Evolutionary conservation across 2,113 vertebrate species (phyloP).

Genomic region (Charadrius vociferus): DNA sequence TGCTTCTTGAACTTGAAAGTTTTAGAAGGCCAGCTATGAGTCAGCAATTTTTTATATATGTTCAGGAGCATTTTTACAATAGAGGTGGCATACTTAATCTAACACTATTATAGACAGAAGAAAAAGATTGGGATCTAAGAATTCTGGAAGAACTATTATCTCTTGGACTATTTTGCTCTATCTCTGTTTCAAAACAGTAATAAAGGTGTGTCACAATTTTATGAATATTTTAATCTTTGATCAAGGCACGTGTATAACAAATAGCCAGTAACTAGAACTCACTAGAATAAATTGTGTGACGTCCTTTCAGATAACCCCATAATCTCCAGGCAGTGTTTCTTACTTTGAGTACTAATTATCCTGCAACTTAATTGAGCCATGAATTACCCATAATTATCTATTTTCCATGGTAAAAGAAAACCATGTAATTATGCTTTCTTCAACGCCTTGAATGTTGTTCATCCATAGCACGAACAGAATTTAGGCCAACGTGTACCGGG

Average conservation of each 20-base stretch:
- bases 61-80: not conserved
- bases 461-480: not conserved
- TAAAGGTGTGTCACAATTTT: not conserved
- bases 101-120: not conserved
- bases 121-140: not conserved
- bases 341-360: slow-evolving; percentile 23
- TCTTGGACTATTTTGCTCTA: not conserved
- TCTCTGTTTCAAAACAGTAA: not conserved
- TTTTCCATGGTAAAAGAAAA: slow-evolving; percentile 34
- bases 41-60: not conserved
- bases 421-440: slow-evolving; percentile 19
- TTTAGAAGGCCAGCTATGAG: not conserved
- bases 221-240: not conserved
- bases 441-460: not conserved
- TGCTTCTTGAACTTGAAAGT: not conserved
- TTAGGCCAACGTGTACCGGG: not conserved
- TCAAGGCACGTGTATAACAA: not conserved
- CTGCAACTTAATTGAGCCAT: not conserved
- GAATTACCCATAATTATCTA: slow-evolving; percentile 38
- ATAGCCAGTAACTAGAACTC: not conserved
- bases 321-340: slow-evolving; percentile 4
- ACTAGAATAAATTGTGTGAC: not conserved
- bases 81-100: not conserved
- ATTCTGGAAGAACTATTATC: not conserved
- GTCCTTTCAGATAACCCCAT: slow-evolving; percentile 7